These are phyloP conservation scores for Melanostoma mellinum DNA, from an alignment of 2,888 invertebrate genomes.

Conservation along the genomic window DNA sequence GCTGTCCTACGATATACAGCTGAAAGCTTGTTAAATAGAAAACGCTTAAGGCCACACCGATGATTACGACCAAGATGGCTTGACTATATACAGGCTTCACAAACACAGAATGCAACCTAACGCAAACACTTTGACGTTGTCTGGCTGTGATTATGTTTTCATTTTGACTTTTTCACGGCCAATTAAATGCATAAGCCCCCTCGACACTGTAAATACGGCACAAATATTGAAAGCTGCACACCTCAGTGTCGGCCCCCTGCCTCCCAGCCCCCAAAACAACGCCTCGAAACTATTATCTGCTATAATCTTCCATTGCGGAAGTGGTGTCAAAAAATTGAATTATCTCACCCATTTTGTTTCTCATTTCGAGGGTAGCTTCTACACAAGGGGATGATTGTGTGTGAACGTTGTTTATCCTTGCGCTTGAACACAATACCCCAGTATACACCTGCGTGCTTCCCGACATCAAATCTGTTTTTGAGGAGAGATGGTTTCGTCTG, in stretches of 20 bases:
- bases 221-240: constrained; percentile 53
- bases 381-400: constrained; percentile 42
- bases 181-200: constrained; percentile 78
- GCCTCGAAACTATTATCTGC: constrained; percentile 71
- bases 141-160: constrained; percentile 81
- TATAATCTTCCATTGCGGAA: constrained; percentile 52
- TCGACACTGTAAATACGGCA: constrained; percentile 48
- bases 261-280: constrained; percentile 33
- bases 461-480: background rate
- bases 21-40: constrained; percentile 47
- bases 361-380: constrained; percentile 58
- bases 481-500: background rate
- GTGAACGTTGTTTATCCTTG: constrained; percentile 56
- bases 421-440: constrained; percentile 51
- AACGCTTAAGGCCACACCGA: constrained; percentile 42
- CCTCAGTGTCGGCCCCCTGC: background rate
- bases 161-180: constrained; percentile 82
- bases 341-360: constrained; percentile 72
- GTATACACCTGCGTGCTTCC: constrained; percentile 52
- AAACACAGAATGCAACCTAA: constrained; percentile 44
- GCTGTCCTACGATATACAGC: background rate
- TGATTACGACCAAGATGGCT: constrained; percentile 31
- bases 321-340: constrained; percentile 65
- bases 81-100: background rate
- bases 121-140: constrained; percentile 67